Percentiles rank a stretch among this genome's conserved stretches.
phyloP scores from a whole-genome alignment of 2,113 vertebrate genomes.

The Podarcis muralis region DNA sequence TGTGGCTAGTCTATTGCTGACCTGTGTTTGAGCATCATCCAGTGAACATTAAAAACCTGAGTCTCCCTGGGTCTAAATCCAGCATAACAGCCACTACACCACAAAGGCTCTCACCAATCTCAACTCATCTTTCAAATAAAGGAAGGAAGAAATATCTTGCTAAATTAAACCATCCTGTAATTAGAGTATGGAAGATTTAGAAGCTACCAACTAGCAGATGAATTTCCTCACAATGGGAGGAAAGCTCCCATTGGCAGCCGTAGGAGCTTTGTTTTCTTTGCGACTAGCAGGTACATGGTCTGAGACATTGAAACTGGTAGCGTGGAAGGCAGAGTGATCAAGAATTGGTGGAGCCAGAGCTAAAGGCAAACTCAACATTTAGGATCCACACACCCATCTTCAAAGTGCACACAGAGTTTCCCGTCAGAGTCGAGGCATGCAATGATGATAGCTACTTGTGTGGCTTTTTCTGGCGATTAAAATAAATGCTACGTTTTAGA shows the following conservation, averaged over 20 bases:
- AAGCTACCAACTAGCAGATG: slow-evolving; percentile 30
- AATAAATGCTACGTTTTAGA: slow-evolving; percentile 21
- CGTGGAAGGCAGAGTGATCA: no score
- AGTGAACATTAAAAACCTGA: background rate
- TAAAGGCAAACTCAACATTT: background rate
- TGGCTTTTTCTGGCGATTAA: background rate
- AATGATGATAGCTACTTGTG: background rate
- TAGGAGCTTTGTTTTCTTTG: no score
- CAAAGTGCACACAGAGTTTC: background rate
- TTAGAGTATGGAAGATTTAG: background rate
- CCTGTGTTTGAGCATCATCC: background rate
- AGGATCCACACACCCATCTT: background rate
- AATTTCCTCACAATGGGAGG: background rate
- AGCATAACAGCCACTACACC: background rate
- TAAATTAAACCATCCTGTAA: slow-evolving; percentile 28
- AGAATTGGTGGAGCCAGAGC: no score
- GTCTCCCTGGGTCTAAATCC: background rate
- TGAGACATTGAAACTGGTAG: no score
- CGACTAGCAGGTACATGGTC: no score
- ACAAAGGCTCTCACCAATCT: background rate
- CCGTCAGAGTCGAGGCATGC: background rate
- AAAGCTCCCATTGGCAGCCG: no score
- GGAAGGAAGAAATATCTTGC: background rate
- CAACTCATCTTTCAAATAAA: background rate
- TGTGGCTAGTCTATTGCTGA: no score